phyloP scores from a whole-genome alignment of 2,797 vertebrate species.

The Phoxinus dragarum region DNA sequence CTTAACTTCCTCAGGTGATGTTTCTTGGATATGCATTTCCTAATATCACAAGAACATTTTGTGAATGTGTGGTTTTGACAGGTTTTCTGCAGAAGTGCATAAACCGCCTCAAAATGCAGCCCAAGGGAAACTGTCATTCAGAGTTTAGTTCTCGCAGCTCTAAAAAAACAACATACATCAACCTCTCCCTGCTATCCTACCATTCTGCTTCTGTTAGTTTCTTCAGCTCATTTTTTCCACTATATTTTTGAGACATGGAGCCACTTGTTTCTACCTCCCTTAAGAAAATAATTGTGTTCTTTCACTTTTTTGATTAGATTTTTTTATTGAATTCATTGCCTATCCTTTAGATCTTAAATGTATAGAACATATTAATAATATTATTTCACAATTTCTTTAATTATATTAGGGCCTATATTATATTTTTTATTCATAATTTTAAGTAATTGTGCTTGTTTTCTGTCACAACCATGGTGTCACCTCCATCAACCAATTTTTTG shows the following conservation, averaged over 20 bases:
- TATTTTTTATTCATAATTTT: neutral
- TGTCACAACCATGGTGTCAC: neutral
- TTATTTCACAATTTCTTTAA: neutral
- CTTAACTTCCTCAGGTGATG: neutral
- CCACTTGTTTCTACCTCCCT: neutral
- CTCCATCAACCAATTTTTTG: neutral
- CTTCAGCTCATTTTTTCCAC: neutral
- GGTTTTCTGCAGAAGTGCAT: neutral
- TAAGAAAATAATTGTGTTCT: neutral
- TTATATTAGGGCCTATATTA: neutral
- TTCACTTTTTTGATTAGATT: neutral
- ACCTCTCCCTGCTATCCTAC: neutral
- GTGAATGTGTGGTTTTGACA: conserved; percentile 8
- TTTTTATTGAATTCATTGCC: too few species aligned
- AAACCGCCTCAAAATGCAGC: neutral
- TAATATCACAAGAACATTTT: neutral
- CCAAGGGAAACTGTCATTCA: conserved; percentile 12
- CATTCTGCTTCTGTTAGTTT: neutral
- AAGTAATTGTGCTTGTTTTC: neutral
- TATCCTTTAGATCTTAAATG: neutral
- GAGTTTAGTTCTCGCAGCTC: conserved; percentile 13
- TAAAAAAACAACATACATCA: conserved; percentile 6
- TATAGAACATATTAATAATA: too few species aligned
- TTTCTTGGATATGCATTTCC: neutral
- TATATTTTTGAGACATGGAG: neutral